A percentile compares a stretch with the other conserved stretches of the same genome.
Evolutionary conservation across 2,113 vertebrate species (phyloP).

Genomic region (Zapornia atra): DNA sequence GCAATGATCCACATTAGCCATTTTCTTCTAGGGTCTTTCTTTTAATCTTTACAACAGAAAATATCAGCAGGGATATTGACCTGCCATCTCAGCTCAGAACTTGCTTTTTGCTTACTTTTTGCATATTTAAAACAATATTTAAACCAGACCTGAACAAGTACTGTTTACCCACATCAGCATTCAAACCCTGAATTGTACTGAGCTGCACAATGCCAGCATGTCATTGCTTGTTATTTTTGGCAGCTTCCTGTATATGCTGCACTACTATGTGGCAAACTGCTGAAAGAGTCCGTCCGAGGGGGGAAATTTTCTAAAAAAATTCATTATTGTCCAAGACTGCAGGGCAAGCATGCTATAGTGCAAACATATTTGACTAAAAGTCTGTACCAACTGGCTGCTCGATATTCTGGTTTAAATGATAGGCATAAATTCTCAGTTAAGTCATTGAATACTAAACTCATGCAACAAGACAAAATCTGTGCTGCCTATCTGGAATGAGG

Average conservation of each 20-base stretch:
- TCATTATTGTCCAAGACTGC: background rate
- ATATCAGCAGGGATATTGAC: background rate
- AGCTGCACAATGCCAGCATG: slow-evolving; percentile 10
- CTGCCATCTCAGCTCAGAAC: slow-evolving; percentile 1
- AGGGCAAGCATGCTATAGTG: background rate
- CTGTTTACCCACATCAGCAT: background rate
- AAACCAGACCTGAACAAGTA: background rate
- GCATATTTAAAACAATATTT: background rate
- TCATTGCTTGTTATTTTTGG: background rate
- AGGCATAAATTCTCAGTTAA: background rate
- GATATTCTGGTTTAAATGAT: background rate
- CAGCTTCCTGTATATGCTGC: background rate
- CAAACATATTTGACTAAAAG: background rate
- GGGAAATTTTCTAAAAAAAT: background rate
- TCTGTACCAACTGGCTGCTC: background rate
- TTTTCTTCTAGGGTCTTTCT: slow-evolving; percentile 17
- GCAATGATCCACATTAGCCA: slow-evolving; percentile 24
- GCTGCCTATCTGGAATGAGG: background rate
- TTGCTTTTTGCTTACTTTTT: background rate
- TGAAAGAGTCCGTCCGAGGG: background rate
- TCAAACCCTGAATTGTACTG: background rate
- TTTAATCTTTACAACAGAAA: slow-evolving; percentile 38
- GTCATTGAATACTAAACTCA: background rate
- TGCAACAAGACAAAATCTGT: background rate
- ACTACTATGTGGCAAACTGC: background rate